Percentiles rank a stretch among this genome's conserved stretches.
Conservation (phyloP, 2,888 invertebrate species). For the Pemphredon lugubris region DNA sequence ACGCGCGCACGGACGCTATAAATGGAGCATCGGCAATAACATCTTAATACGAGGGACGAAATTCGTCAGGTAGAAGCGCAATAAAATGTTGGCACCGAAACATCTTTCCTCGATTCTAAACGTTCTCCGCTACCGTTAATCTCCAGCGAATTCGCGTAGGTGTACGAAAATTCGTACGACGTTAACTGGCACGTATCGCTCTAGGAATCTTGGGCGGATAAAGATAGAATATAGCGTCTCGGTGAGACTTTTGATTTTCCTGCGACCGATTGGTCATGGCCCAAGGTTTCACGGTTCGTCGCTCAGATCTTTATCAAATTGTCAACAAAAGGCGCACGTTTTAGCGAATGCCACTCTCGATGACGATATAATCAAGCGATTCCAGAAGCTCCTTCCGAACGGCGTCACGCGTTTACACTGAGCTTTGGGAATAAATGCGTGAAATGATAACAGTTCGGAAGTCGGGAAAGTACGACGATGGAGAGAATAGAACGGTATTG, state of each 20-base stretch:
- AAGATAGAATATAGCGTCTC: slow-evolving; percentile 1
- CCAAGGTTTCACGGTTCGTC: slow-evolving; percentile 24
- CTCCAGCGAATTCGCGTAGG: slow-evolving; percentile 13
- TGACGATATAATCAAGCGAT: slow-evolving; percentile 2
- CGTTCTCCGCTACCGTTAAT: slow-evolving; percentile 11
- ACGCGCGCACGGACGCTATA: too few relatives aligned
- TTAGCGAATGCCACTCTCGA: background rate
- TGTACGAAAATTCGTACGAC: background rate
- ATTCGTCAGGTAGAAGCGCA: slow-evolving; percentile 11
- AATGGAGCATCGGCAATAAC: slow-evolving; percentile 2
- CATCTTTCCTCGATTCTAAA: background rate
- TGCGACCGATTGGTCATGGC: background rate
- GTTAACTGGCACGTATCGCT: background rate
- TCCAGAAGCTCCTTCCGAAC: background rate
- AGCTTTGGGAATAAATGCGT: slow-evolving; percentile 41
- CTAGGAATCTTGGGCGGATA: background rate
- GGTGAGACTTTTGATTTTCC: background rate
- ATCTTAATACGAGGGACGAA: slow-evolving; percentile 12
- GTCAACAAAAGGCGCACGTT: slow-evolving; percentile 36
- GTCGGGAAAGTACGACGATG: slow-evolving; percentile 22
- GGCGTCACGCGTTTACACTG: slow-evolving; percentile 38
- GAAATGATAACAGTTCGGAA: slow-evolving; percentile 45
- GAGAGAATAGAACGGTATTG: slow-evolving; percentile 19
- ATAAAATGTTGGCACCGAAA: slow-evolving; percentile 38
- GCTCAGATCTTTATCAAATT: slow-evolving; percentile 49